These are phyloP conservation scores for Nilaparvata lugens DNA, from an alignment of 1,140 invertebrate genomes.

Conservation along the genomic window DNA sequence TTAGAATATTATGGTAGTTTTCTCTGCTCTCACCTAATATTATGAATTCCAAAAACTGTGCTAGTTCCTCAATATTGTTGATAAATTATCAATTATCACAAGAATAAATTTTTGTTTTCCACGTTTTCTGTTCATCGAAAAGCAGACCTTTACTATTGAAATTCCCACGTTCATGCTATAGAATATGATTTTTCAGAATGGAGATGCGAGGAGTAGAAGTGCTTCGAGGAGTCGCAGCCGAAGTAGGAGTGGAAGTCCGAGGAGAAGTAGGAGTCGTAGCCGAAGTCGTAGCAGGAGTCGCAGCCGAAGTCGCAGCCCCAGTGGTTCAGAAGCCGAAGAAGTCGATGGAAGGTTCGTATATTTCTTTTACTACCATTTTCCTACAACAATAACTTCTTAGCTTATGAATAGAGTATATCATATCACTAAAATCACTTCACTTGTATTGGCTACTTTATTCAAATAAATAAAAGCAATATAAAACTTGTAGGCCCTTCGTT, in stretches of 20 bases:
- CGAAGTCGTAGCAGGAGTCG: constrained; percentile 16
- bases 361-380: neutral
- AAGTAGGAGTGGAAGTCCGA: constrained; percentile 19
- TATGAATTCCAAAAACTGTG: too few species aligned
- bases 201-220: constrained; percentile 8
- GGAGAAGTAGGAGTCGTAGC: constrained; percentile 11
- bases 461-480: too few species aligned
- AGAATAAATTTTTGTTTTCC: too few species aligned
- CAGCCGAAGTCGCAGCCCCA: constrained; percentile 22
- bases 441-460: too few species aligned
- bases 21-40: too few species aligned
- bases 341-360: constrained; percentile 10
- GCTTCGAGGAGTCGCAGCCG: constrained; percentile 7
- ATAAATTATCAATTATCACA: too few species aligned
- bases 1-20: too few species aligned
- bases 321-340: constrained; percentile 25
- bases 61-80: too few species aligned
- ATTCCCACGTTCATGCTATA: neutral
- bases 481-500: neutral
- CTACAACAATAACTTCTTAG: neutral
- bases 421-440: neutral
- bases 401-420: neutral
- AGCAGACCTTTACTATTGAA: too few species aligned
- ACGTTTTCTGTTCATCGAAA: too few species aligned
- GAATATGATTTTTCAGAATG: neutral